Evolutionary conservation across 2,113 vertebrate genomes (phyloP).

Genomic region (Chamaea fasciata): DNA sequence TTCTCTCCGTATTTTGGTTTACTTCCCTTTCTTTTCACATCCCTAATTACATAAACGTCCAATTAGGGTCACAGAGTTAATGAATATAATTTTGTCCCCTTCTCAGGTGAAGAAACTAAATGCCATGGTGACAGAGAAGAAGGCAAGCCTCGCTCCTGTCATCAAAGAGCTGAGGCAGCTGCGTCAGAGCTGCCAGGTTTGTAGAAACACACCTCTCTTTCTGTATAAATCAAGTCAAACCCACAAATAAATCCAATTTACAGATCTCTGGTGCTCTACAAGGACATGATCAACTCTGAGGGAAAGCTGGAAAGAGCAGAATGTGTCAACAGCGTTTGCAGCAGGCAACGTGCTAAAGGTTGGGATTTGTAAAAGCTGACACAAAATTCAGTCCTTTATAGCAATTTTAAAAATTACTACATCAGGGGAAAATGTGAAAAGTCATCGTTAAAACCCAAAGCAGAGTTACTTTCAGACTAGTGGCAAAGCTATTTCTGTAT

Average conservation of each 20-base stretch:
- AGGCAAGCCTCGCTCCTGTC: conserved; percentile 87
- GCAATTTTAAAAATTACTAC: not conserved
- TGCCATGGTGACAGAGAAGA: conserved; percentile 86
- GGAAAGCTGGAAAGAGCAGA: not conserved
- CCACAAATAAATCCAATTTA: not conserved
- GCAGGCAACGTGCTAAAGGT: not conserved
- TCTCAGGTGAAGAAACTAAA: conserved; percentile 92
- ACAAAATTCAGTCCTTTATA: not conserved
- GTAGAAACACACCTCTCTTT: not conserved
- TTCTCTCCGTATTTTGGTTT: not conserved
- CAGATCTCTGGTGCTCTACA: not conserved
- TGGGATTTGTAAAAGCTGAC: not conserved
- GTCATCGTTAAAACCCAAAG: not conserved
- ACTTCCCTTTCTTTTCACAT: not conserved
- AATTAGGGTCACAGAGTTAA: not conserved
- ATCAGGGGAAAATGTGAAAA: not conserved
- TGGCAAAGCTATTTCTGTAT: not conserved
- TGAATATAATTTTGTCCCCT: not conserved
- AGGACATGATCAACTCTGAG: not conserved
- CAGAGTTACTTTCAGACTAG: not conserved
- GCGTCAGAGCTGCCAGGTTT: conserved; percentile 87
- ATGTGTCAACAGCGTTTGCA: not conserved
- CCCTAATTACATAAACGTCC: not conserved
- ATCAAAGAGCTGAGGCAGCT: conserved; percentile 92
- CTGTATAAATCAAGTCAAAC: not conserved